phyloP scores from a whole-genome alignment of 2,797 vertebrate species.

The Syngnathus acus region DNA sequence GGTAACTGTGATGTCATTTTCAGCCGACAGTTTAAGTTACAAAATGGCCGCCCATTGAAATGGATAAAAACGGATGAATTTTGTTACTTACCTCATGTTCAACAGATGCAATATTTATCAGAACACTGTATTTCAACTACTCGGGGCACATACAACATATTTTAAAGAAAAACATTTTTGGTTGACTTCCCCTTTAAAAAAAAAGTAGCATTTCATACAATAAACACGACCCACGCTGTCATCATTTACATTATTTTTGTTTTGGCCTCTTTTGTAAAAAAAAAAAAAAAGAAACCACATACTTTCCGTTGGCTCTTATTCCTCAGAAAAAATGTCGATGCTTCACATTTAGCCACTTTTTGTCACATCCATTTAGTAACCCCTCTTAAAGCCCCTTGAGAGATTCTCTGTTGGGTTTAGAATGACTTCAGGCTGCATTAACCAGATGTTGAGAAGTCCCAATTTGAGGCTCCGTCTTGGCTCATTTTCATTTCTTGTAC shows the following conservation, averaged over 20 bases:
- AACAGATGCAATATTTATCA: too few species aligned
- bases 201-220: not conserved
- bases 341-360: conserved; percentile 39
- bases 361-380: conserved; percentile 58
- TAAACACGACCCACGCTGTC: conserved; percentile 25
- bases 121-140: too few species aligned
- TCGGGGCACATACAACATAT: too few species aligned
- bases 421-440: conserved; percentile 38
- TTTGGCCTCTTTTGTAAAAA: conserved; percentile 21
- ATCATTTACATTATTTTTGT: conserved; percentile 36
- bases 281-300: conserved; percentile 18
- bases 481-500: conserved; percentile 37
- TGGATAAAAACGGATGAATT: too few species aligned
- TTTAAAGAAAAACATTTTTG: too few species aligned
- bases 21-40: too few species aligned
- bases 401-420: conserved; percentile 35
- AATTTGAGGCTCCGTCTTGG: conserved; percentile 39
- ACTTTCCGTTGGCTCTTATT: conserved; percentile 49
- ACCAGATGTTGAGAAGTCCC: conserved; percentile 52
- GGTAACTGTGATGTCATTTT: too few species aligned
- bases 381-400: conserved; percentile 26
- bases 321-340: conserved; percentile 42
- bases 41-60: too few species aligned
- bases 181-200: too few species aligned
- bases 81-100: too few species aligned